Evolutionary conservation across 2,888 invertebrate species (phyloP), one percentile per base, ranked within the genome.

Genomic region (Gerris lacustris): DNA sequence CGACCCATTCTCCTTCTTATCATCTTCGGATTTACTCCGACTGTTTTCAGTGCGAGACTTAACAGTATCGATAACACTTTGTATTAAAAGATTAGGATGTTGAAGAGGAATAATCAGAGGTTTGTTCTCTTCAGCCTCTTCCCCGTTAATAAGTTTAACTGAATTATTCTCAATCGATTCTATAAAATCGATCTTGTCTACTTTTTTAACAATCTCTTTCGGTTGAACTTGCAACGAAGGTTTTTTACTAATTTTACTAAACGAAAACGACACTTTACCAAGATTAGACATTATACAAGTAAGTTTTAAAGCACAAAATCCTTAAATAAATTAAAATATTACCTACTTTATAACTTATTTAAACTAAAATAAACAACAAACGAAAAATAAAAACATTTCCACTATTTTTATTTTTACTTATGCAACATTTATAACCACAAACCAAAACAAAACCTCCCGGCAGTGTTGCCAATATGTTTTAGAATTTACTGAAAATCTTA

Each of bases 111-210:
- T 76, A 17, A 76, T 69, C 71, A 73, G 63, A 15, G 72, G 71
- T 6, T 69, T 63, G 5, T 73, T 69, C 31, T 71, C 70, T 44
- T 72, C 73, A 74, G 73, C 73, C 73, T 73, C 74, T 64, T 83
- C 86, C 83, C 83, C 90, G 90, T 87, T 87, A 69, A 88, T 83
- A 62, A 91, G 82, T 85, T 89, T 90, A 67, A 92, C 91, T 67
- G 88, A 82, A 77, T 90, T 86, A 43, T 86, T 88, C 81, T 92
- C 91, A 5, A 92, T 81, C 77, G 89, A 91, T 77, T 91, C 89
- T 71, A 92, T 89, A 67, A 87, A 85, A 77, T 92, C 89, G n/a
- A 81, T 76, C 43, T 76, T 71, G 67, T 76, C 75, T 76, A 83
- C 84, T 71, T 86, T 85, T 70, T 83, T 81, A 68, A 81, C 79